A percentile compares a stretch with the other conserved stretches of the same genome.
Evolutionary conservation across 2,888 invertebrate genomes (phyloP).

Genomic region (Dorcus hopei): DNA sequence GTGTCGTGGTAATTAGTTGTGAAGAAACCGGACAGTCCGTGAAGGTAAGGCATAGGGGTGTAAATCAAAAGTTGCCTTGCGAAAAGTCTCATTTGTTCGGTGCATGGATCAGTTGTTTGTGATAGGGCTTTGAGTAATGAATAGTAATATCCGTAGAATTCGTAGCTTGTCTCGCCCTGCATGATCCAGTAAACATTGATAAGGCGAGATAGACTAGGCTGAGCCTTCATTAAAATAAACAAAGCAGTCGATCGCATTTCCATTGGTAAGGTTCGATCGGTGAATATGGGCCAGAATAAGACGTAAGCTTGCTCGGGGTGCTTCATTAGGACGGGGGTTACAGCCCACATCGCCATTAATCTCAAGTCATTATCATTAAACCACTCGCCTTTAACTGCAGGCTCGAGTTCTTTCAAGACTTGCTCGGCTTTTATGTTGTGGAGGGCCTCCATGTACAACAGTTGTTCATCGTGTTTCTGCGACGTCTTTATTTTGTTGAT

Average conservation of each 20-base stretch:
- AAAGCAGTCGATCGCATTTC: constrained; percentile 49
- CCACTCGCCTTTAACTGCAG: constrained; percentile 45
- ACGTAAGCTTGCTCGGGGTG: constrained; percentile 32
- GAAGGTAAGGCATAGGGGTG: constrained; percentile 33
- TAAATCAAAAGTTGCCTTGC: constrained; percentile 43
- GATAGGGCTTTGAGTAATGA: constrained; percentile 48
- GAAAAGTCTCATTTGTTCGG: constrained; percentile 35
- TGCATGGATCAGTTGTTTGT: constrained; percentile 48
- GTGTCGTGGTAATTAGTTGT: constrained; percentile 47
- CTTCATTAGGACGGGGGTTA: constrained; percentile 34
- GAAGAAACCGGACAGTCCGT: constrained; percentile 38
- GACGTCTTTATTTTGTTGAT: constrained; percentile 31
- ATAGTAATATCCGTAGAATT: constrained; percentile 52
- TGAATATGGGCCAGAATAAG: constrained; percentile 51
- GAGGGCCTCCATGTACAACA: constrained; percentile 50
- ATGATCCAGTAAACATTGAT: constrained; percentile 49
- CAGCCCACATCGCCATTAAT: constrained; percentile 47
- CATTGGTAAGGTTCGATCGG: constrained; percentile 44
- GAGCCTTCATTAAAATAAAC: constrained; percentile 45
- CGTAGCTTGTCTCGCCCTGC: constrained; percentile 46
- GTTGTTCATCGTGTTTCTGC: constrained; percentile 40
- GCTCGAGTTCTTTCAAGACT: constrained; percentile 45
- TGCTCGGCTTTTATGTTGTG: constrained; percentile 48
- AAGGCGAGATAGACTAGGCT: constrained; percentile 41
- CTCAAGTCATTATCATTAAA: constrained; percentile 41